phyloP scores from a whole-genome alignment of 2,888 invertebrate genomes.

The Drosophila kuntzei region DNA sequence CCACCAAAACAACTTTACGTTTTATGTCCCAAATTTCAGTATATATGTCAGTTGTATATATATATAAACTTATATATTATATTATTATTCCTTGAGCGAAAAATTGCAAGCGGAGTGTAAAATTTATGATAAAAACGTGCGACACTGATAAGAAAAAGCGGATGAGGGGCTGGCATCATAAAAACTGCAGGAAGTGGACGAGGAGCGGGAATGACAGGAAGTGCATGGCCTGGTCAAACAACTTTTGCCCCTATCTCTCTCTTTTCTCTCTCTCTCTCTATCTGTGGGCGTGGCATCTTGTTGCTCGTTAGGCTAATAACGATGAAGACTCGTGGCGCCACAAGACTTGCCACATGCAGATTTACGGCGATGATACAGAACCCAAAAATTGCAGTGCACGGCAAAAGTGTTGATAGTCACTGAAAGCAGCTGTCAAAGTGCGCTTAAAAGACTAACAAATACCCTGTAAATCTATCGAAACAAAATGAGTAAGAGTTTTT shows the following conservation, averaged over 20 bases:
- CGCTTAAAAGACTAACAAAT: neutral
- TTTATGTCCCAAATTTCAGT: constrained; percentile 41
- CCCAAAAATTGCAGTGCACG: constrained; percentile 36
- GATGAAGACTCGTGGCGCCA: constrained; percentile 35
- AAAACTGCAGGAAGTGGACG: constrained; percentile 15
- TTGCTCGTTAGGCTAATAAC: constrained; percentile 72
- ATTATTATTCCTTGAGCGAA: constrained; percentile 40
- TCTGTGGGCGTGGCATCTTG: constrained; percentile 57
- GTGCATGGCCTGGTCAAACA: constrained; percentile 46
- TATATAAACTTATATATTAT: constrained; percentile 4
- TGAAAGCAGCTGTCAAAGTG: neutral
- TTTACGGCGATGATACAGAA: constrained; percentile 47
- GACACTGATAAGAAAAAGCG: constrained; percentile 62
- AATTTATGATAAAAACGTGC: constrained; percentile 79
- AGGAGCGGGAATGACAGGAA: constrained; percentile 24
- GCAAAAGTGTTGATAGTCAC: constrained; percentile 47
- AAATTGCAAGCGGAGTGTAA: constrained; percentile 73
- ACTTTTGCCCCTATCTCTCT: constrained; percentile 1
- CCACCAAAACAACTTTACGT: constrained; percentile 38
- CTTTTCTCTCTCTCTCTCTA: no score
- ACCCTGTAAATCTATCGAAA: neutral
- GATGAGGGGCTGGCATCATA: constrained; percentile 9
- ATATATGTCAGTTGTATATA: constrained; percentile 22
- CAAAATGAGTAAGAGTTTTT: neutral
- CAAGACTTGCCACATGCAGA: constrained; percentile 31